Percentiles rank a stretch among this genome's conserved stretches.
phyloP scores from a whole-genome alignment of 2,797 vertebrate genomes.

The Hybognathus amarus region DNA sequence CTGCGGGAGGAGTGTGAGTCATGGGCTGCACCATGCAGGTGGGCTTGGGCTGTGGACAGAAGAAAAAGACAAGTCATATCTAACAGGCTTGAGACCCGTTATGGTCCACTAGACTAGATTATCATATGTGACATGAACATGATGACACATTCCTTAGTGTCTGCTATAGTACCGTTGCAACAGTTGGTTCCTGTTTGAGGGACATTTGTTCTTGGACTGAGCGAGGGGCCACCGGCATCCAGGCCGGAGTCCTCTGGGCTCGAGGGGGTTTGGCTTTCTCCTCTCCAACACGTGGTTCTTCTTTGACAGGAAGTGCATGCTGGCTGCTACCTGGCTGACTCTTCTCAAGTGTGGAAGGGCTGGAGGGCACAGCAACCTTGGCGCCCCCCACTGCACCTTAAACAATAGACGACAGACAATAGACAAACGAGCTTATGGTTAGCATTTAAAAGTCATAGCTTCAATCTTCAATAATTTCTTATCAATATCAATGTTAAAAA shows the following conservation, averaged over 20 bases:
- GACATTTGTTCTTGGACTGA: slow-evolving; percentile 84
- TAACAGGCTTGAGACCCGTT: background rate
- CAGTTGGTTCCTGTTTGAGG: slow-evolving; percentile 86
- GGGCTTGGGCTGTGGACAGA: slow-evolving; percentile 85
- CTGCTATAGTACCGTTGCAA: slow-evolving; percentile 78
- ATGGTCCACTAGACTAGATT: background rate
- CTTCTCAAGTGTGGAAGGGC: slow-evolving; percentile 90
- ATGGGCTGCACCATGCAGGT: slow-evolving; percentile 99
- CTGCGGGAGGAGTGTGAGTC: slow-evolving; percentile 86
- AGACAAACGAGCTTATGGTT: slow-evolving; percentile 87
- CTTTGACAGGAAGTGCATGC: slow-evolving; percentile 88
- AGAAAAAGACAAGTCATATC: slow-evolving; percentile 22
- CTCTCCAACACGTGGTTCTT: slow-evolving; percentile 86
- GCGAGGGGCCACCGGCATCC: slow-evolving; percentile 83
- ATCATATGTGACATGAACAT: background rate
- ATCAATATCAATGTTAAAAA: background rate
- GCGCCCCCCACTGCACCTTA: slow-evolving; percentile 99
- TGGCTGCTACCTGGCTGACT: slow-evolving; percentile 90
- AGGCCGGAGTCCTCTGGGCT: slow-evolving; percentile 78
- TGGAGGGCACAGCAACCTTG: slow-evolving; percentile 95
- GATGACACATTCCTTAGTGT: background rate
- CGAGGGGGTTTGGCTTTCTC: slow-evolving; percentile 88
- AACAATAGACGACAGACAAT: slow-evolving; percentile 77
- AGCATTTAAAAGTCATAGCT: slow-evolving; percentile 56
- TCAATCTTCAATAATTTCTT: background rate